phyloP scores from a whole-genome alignment of 2,797 vertebrate species.

The Semotilus atromaculatus region DNA sequence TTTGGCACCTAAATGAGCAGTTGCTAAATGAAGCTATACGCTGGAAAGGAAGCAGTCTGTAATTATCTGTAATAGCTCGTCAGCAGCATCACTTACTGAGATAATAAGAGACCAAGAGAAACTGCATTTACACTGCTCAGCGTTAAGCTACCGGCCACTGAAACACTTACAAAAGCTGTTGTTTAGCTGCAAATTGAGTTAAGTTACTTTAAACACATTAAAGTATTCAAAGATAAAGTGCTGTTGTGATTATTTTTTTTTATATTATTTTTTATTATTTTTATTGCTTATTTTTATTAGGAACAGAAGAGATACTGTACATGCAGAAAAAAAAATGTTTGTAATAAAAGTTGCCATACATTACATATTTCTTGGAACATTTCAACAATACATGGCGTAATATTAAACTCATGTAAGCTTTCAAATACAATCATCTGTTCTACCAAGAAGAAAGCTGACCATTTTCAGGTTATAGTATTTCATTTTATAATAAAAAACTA shows the following conservation, averaged over 20 bases:
- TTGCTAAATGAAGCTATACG: constrained; percentile 75
- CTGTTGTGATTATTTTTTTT: background rate
- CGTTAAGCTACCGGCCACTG: constrained; percentile 71
- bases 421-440: background rate
- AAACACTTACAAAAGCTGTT: constrained; percentile 64
- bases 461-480: background rate
- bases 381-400: background rate
- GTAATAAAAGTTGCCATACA: background rate
- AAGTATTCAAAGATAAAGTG: background rate
- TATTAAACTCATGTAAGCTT: background rate
- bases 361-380: background rate
- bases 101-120: constrained; percentile 66
- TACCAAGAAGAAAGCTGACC: background rate
- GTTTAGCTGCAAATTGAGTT: constrained; percentile 64
- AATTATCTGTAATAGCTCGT: constrained; percentile 80
- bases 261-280: background rate
- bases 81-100: constrained; percentile 72
- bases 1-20: constrained; percentile 71
- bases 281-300: background rate
- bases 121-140: constrained; percentile 55
- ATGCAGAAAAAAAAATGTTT: background rate
- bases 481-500: background rate
- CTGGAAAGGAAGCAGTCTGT: constrained; percentile 62
- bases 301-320: background rate
- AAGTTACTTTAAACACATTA: constrained; percentile 1